A percentile compares a stretch with the other conserved stretches of the same genome.
Conservation (phyloP, 2,797 vertebrate genomes). For the Botia kubotai region DNA sequence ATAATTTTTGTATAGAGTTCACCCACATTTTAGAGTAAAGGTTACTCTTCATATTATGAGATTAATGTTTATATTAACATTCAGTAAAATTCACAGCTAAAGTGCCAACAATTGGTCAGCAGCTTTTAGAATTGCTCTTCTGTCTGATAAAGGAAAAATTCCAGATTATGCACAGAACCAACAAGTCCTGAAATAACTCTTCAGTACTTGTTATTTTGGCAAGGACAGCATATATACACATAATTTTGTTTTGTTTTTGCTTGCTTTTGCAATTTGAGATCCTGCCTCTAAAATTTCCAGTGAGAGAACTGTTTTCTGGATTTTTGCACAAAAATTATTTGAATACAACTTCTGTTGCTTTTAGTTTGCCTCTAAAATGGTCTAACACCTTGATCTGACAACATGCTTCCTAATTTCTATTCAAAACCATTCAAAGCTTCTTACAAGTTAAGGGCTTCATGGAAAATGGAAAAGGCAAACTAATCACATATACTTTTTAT, state of each 20-base stretch:
- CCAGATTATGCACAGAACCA: background rate
- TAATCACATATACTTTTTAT: background rate
- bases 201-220: background rate
- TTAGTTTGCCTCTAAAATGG: background rate
- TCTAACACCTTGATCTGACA: background rate
- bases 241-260: background rate
- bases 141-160: background rate
- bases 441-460: background rate
- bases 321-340: background rate
- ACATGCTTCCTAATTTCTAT: background rate
- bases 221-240: background rate
- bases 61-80: conserved; percentile 18
- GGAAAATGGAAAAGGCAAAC: background rate
- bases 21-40: background rate
- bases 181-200: background rate
- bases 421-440: background rate
- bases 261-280: background rate
- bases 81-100: conserved; percentile 9
- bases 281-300: conserved; percentile 20
- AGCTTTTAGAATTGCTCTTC: conserved; percentile 7
- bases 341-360: background rate
- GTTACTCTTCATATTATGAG: background rate
- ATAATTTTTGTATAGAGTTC: background rate
- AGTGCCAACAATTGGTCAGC: background rate
- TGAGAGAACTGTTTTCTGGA: background rate